Evolutionary conservation across 53 echinoderm and acorn worm species (phyloP), one percentile per base, ranked within the genome.

Genomic region (Hippasteria phrygiana): DNA sequence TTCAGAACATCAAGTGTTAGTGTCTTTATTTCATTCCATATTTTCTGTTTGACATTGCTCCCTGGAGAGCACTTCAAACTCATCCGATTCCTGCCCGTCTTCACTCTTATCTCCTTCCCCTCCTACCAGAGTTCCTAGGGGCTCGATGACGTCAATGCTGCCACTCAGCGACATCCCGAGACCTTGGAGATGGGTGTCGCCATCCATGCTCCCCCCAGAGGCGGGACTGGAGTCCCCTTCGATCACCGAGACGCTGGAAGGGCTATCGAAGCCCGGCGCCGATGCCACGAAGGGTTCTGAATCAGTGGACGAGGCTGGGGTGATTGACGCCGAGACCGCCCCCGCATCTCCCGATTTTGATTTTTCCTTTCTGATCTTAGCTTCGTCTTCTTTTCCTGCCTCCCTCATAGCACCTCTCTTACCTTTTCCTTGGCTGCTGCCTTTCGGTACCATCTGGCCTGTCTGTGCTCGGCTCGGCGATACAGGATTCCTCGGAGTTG

Each of bases 201-300:
- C 71, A 55, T 63, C 73, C 6, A 69, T 17, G 34, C 81, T 81
- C 22, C 81, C 90, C 24, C 80, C 55, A 18, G 80, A 80, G 24
- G 41, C 73, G 3, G 81, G 80, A 24, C 81, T 90, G n/a, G 90
- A 80, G 71, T 90, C 90, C 18, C 81, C 80, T 45, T 79, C 90
- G 18, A 90, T 81, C 43, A 90, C 62, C 18, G 90, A 90, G 4
- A 90, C 81, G 47, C 90, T 90, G 9, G 90, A 90, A 2, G 90
- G 90, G 40, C 80, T 90, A 47, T 90, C 81, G 33, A 80, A 81
- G 45, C 90, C 81, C 2, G 29, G 73, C 1, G 81, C 41, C 18
- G 81, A 42, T 18, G 90, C 59, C 14, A 46, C 2, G 45, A 72
- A 80, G 28, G 72, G 55, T 27, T 80, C 80, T 11, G 90, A 90